These are phyloP conservation scores for Mionectes macconnelli DNA, from an alignment of 2,113 vertebrate genomes.

Conservation along the genomic window DNA sequence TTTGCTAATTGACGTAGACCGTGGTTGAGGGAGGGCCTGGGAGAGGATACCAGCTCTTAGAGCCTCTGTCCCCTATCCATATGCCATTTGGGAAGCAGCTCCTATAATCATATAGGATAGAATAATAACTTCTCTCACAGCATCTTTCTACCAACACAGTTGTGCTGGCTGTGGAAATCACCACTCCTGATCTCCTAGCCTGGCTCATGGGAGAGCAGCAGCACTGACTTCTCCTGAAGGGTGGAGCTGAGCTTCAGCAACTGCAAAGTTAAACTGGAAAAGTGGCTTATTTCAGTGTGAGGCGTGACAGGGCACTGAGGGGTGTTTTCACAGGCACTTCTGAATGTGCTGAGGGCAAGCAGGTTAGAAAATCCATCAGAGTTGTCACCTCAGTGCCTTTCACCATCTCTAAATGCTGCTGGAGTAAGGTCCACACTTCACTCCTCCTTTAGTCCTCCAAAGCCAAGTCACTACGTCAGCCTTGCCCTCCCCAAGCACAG, in stretches of 20 bases:
- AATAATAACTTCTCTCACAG: background rate
- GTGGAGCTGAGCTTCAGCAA: background rate
- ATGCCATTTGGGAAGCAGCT: background rate
- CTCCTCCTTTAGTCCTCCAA: background rate
- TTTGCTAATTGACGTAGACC: background rate
- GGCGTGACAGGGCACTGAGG: fast-evolving
- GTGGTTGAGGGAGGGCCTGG: background rate
- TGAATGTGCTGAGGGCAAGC: background rate
- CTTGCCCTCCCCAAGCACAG: background rate
- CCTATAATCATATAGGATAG: fast-evolving
- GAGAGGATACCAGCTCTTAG: background rate
- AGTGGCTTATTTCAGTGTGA: background rate
- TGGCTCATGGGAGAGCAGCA: background rate
- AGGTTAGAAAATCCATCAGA: background rate
- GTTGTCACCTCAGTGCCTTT: background rate
- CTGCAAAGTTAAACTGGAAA: background rate
- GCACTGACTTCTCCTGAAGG: background rate
- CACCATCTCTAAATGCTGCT: background rate
- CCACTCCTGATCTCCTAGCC: background rate
- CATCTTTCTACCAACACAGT: background rate
- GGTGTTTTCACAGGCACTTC: background rate
- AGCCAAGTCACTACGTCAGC: background rate
- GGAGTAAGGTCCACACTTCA: background rate
- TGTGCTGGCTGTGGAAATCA: background rate
- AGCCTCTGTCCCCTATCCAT: background rate